phyloP scores from a whole-genome alignment of 2,113 vertebrate species.

The Herpetotheres cachinnans region DNA sequence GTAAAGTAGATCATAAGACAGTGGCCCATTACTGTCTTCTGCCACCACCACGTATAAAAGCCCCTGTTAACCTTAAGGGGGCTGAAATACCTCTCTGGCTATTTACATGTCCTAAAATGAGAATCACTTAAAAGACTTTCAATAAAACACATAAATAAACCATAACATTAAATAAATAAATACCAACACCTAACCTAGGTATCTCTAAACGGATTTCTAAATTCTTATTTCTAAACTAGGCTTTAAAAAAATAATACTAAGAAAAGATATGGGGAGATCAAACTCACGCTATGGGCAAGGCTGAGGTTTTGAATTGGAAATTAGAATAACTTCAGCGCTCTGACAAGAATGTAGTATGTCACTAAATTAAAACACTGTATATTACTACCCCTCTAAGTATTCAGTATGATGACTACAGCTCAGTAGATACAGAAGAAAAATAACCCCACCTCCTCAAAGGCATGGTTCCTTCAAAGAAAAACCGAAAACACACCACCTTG shows the following conservation, averaged over 20 bases:
- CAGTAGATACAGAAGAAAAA: not conserved
- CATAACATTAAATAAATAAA: not conserved
- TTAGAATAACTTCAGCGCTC: not conserved
- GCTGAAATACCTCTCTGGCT: not conserved
- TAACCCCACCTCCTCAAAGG: not conserved
- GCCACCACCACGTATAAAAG: not conserved
- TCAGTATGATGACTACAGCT: not conserved
- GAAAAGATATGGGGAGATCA: not conserved
- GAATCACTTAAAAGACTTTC: not conserved
- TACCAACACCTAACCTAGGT: not conserved
- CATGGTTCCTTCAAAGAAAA: not conserved
- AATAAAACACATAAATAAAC: not conserved
- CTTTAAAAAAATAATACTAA: not conserved
- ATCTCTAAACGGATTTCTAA: not conserved
- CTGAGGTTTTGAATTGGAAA: not conserved
- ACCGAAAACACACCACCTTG: not conserved
- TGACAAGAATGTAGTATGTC: not conserved
- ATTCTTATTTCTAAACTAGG: not conserved
- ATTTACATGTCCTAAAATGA: not conserved
- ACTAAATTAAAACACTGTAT: not conserved
- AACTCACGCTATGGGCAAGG: not conserved
- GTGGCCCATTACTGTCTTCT: not conserved
- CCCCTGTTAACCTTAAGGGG: not conserved
- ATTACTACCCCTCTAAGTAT: not conserved
- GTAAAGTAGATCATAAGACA: not conserved